These are phyloP conservation scores for Rhinichthys klamathensis DNA, from an alignment of 2,113 vertebrate species.

Conservation along the genomic window DNA sequence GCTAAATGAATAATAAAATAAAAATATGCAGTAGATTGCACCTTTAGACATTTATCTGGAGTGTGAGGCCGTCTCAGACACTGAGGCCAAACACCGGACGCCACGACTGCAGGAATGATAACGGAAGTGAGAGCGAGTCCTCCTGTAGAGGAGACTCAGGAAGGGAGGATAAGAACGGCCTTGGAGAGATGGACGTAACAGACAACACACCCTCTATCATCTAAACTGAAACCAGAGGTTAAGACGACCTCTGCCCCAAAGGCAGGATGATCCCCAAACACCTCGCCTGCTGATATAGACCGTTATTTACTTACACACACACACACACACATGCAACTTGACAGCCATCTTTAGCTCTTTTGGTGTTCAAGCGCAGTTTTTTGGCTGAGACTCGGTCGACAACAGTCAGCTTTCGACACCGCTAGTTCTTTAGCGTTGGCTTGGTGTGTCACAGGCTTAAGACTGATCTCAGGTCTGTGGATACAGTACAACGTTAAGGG, in stretches of 20 bases:
- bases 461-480: background rate
- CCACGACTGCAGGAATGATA: background rate
- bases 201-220: background rate
- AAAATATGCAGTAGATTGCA: background rate
- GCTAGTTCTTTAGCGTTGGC: too few species aligned
- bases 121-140: constrained; percentile 13
- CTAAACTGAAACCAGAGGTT: background rate
- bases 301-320: too few species aligned
- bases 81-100: background rate
- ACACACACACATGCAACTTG: too few species aligned
- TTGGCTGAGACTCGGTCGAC: too few species aligned
- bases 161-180: background rate
- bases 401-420: too few species aligned
- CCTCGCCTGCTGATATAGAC: too few species aligned
- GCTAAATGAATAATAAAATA: too few species aligned
- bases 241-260: background rate
- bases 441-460: too few species aligned
- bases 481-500: background rate
- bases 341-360: too few species aligned
- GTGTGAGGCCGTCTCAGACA: background rate
- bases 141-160: background rate
- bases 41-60: background rate
- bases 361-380: too few species aligned
- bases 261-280: constrained; percentile 16
- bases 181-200: background rate